A percentile compares a stretch with the other conserved stretches of the same genome.
phyloP scores from a whole-genome alignment of 2,113 vertebrate species.

The Bubo scandiacus region DNA sequence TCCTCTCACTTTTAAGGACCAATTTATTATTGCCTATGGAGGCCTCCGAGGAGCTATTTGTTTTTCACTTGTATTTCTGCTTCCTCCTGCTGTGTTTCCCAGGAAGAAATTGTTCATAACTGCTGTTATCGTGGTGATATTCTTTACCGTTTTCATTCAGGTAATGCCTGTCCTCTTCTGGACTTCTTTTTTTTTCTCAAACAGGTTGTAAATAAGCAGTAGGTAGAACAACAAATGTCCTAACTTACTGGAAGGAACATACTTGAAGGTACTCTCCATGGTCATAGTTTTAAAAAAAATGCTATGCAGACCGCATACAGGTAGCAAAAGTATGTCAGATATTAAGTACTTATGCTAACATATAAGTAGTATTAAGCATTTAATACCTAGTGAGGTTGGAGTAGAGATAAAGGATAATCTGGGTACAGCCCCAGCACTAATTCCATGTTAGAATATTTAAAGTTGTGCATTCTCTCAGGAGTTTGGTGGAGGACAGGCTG shows the following conservation, averaged over 20 bases:
- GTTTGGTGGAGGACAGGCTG: not conserved
- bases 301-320: not conserved
- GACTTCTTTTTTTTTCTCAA: not conserved
- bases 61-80: constrained; percentile 92
- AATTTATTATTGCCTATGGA: constrained; percentile 94
- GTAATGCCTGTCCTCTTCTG: constrained; percentile 63
- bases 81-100: constrained; percentile 83
- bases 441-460: not conserved
- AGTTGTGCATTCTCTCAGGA: not conserved
- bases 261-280: not conserved
- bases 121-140: constrained; percentile 89
- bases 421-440: not conserved
- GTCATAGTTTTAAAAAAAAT: not conserved
- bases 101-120: constrained; percentile 92
- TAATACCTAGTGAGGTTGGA: not conserved
- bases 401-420: constrained; percentile 19
- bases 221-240: not conserved
- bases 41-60: constrained; percentile 95
- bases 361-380: not conserved
- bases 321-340: constrained; percentile 8
- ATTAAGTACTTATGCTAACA: not conserved
- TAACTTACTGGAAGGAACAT: not conserved
- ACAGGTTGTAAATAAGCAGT: not conserved
- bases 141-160: constrained; percentile 97
- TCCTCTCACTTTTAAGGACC: constrained; percentile 92